Evolutionary conservation across 2,797 vertebrate species (phyloP).

Genomic region (Cyprinodon diabolis): DNA sequence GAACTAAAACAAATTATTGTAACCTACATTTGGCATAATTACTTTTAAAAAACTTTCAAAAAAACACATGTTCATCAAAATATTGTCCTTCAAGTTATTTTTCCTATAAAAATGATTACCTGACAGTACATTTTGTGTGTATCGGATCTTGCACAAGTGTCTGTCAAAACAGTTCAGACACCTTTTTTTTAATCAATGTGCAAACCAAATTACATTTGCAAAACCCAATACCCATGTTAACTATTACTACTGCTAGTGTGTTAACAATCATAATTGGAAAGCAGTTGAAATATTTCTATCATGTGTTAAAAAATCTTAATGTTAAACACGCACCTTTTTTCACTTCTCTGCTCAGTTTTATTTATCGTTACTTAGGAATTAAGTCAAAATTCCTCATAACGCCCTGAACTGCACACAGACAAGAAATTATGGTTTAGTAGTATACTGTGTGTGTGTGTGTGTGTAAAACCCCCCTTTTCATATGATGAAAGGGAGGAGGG

Average conservation of each 20-base stretch:
- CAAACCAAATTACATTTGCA: background rate
- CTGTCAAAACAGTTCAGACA: background rate
- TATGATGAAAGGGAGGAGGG: too few species aligned
- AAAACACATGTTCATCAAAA: background rate
- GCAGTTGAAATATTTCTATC: constrained; percentile 31
- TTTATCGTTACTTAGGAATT: constrained; percentile 22
- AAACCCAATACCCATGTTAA: background rate
- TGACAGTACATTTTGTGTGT: background rate
- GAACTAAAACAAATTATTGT: background rate
- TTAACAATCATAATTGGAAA: constrained; percentile 53
- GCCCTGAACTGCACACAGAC: constrained; percentile 36
- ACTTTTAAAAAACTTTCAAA: background rate
- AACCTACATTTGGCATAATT: background rate
- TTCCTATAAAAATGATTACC: background rate
- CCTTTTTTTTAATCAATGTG: background rate
- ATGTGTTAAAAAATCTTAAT: constrained; percentile 32
- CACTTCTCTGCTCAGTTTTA: constrained; percentile 19
- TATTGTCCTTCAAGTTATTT: background rate
- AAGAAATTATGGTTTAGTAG: constrained; percentile 38
- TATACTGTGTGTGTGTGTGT: constrained; percentile 22
- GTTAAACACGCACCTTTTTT: constrained; percentile 58
- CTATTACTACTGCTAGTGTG: constrained; percentile 6
- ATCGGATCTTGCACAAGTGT: background rate
- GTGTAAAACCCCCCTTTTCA: background rate
- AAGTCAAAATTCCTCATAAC: constrained; percentile 38